Conservation (phyloP, 2,888 invertebrate species). For the Sinhomidia bicolor region DNA sequence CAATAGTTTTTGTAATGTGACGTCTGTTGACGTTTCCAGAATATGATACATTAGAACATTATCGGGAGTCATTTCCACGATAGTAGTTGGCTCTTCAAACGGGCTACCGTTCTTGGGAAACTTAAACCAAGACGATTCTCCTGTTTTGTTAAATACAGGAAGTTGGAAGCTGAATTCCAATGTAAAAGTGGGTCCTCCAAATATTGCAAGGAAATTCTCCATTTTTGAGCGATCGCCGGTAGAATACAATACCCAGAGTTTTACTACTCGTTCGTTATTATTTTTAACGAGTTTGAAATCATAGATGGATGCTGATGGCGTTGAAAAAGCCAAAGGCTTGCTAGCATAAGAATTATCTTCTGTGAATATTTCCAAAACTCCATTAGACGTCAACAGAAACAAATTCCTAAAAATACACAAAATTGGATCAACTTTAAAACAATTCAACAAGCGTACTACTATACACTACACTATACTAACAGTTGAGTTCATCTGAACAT, state of each 20-base stretch:
- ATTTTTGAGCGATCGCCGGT: background rate
- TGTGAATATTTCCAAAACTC: slow-evolving; percentile 68
- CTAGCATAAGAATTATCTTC: slow-evolving; percentile 51
- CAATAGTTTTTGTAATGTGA: slow-evolving; percentile 77
- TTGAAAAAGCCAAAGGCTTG: slow-evolving; percentile 39
- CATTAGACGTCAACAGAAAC: slow-evolving; percentile 75
- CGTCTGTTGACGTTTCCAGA: slow-evolving; percentile 77
- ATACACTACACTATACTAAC: too few species aligned
- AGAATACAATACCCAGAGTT: slow-evolving; percentile 77
- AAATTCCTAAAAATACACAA: slow-evolving; percentile 64
- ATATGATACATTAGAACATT: slow-evolving; percentile 73
- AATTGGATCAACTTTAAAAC: too few species aligned
- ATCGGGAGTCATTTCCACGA: slow-evolving; percentile 61
- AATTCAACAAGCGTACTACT: too few species aligned
- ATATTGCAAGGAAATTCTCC: slow-evolving; percentile 75
- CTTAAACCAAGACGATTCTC: background rate
- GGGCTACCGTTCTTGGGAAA: slow-evolving; percentile 72
- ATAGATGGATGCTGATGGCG: slow-evolving; percentile 27
- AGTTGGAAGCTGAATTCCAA: slow-evolving; percentile 75
- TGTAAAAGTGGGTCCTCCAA: slow-evolving; percentile 65
- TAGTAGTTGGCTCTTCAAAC: slow-evolving; percentile 74
- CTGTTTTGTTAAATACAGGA: slow-evolving; percentile 22
- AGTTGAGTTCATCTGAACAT: background rate
- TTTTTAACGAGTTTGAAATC: slow-evolving; percentile 74
- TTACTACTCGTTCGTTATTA: slow-evolving; percentile 58